Percentiles rank a stretch among this genome's conserved stretches.
Evolutionary conservation across 1,140 invertebrate genomes (phyloP).

Genomic region (Diabrotica virgifera): DNA sequence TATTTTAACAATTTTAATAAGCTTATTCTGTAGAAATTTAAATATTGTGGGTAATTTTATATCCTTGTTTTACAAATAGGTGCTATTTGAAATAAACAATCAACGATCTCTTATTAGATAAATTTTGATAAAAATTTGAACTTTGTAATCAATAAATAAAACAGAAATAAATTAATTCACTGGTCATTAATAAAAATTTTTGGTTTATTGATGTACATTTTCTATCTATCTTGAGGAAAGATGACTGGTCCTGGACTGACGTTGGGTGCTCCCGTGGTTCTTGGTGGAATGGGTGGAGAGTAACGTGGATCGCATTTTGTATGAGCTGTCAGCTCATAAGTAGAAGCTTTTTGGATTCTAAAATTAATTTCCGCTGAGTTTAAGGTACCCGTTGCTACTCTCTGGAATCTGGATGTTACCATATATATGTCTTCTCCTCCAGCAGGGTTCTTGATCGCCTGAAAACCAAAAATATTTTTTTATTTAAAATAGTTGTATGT

Average conservation of each 20-base stretch:
- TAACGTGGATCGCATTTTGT: background rate
- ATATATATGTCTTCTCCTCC: constrained; percentile 67
- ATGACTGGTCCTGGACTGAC: background rate
- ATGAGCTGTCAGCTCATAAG: constrained; percentile 45
- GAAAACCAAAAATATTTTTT: background rate
- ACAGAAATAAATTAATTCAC: too few relatives aligned
- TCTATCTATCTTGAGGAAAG: background rate
- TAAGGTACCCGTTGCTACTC: constrained; percentile 58
- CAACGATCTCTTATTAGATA: too few relatives aligned
- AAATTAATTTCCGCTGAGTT: constrained; percentile 61
- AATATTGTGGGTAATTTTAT: too few relatives aligned
- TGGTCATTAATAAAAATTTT: background rate
- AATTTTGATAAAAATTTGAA: too few relatives aligned
- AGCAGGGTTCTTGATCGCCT: background rate
- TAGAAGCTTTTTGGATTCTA: constrained; percentile 57
- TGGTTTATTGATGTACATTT: background rate
- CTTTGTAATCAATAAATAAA: too few relatives aligned
- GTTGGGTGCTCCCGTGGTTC: background rate
- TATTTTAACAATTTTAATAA: too few relatives aligned
- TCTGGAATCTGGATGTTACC: constrained; percentile 65
- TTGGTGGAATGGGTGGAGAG: background rate
- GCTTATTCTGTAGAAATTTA: too few relatives aligned
- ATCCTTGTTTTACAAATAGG: too few relatives aligned
- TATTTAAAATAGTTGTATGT: too few relatives aligned
- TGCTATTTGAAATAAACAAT: too few relatives aligned